Evolutionary conservation across 2,797 vertebrate genomes (phyloP).

Genomic region (Tenualosa thibaudeaui): DNA sequence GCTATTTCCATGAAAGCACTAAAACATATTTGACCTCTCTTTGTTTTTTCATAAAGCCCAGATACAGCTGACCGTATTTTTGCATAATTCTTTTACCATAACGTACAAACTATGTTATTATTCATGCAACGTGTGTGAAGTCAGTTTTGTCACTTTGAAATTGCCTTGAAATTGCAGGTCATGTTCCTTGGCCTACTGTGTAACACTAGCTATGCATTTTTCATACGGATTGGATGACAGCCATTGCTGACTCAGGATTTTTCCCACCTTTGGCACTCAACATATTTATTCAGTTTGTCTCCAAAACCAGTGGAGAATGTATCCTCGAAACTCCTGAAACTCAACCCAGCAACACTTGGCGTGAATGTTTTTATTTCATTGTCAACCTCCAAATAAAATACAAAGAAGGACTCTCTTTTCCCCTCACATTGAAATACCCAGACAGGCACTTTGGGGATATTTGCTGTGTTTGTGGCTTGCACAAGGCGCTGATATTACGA

Average conservation of each 20-base stretch:
- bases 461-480: slow-evolving; percentile 26
- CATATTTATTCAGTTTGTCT: neutral
- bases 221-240: neutral
- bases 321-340: neutral
- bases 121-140: neutral
- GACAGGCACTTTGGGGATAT: slow-evolving; percentile 17
- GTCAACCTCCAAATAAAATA: slow-evolving; percentile 13
- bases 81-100: neutral
- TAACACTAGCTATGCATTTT: neutral
- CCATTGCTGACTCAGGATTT: slow-evolving; percentile 1
- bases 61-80: neutral
- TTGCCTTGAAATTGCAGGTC: slow-evolving; percentile 12
- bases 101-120: neutral
- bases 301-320: neutral
- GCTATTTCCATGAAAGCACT: no score
- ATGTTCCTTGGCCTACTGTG: neutral
- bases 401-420: neutral
- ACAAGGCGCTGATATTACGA: slow-evolving; percentile 29
- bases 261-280: neutral
- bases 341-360: neutral
- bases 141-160: slow-evolving; percentile 5
- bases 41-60: neutral
- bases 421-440: neutral
- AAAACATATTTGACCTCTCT: neutral
- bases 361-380: neutral